Evolutionary conservation across 2,113 vertebrate species (phyloP).

Genomic region (Oxygymnocypris stewartii): DNA sequence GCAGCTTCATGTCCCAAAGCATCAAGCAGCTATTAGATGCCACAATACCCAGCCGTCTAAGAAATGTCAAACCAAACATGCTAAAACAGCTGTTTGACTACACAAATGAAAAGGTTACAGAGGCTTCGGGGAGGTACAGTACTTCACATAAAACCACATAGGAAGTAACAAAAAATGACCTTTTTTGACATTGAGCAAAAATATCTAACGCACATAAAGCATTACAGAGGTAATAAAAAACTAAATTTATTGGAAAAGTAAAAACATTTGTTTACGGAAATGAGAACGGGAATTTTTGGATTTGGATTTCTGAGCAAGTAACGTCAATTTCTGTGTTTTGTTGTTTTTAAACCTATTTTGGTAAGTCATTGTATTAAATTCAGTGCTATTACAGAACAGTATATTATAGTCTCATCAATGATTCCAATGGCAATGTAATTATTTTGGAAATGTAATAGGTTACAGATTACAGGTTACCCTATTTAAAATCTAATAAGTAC

Average conservation of each 20-base stretch:
- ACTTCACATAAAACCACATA: not conserved
- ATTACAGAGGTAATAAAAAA: not conserved
- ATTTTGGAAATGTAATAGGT: too few relatives aligned
- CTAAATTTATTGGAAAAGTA: not conserved
- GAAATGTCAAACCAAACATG: slow-evolving; percentile 61
- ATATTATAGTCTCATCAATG: not conserved
- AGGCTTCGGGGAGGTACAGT: slow-evolving; percentile 47
- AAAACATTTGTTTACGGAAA: not conserved
- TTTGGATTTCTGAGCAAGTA: not conserved
- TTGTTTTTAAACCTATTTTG: not conserved
- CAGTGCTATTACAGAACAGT: not conserved
- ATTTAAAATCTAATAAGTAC: too few relatives aligned
- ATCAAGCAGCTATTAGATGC: slow-evolving; percentile 61
- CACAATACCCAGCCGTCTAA: slow-evolving; percentile 44
- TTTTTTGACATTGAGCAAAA: slow-evolving; percentile 26
- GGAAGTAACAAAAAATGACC: slow-evolving; percentile 22
- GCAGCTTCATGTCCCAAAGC: slow-evolving; percentile 52
- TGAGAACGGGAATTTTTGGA: not conserved
- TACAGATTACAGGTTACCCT: too few relatives aligned
- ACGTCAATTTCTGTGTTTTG: not conserved
- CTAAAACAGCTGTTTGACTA: slow-evolving; percentile 58
- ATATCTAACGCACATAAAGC: not conserved
- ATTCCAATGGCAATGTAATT: too few relatives aligned
- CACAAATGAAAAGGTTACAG: slow-evolving; percentile 55
- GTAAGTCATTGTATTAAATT: not conserved